Evolutionary conservation across 2,797 vertebrate genomes (phyloP), one percentile per base, ranked within the genome.

Genomic region (Gallinago solitaria): DNA sequence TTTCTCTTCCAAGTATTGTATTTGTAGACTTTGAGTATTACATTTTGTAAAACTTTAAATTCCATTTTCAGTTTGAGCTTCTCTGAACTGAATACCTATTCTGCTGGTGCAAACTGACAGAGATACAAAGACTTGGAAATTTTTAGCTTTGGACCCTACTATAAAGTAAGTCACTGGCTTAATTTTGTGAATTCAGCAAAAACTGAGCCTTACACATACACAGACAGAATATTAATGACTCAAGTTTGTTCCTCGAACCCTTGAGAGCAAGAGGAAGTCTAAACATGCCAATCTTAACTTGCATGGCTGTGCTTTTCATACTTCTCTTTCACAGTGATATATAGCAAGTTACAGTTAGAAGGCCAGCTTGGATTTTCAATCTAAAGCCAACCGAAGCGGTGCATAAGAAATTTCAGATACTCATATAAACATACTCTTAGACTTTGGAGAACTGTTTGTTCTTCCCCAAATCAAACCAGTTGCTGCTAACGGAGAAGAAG

Each of bases 171-270:
- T 81, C 87, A 32, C 63, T 51, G 17, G 9, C 16, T 75, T 87
- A 79, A 75, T 93, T 95, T 61, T 93, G 76, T 87, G 67, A 79
- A 74, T 87, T 96, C 90, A 96, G 93, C 77, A 89, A 61, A 93
- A 96, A 39, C 16, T 41, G 82, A 83, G 69, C 39, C 92, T 79
- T 83, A 20, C 41, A 56, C 27, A 0, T 90, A 65, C 65, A 75
- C 53, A 83, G 67, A 17, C 37, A 68, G 86, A 97, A 95, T 95
- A 92, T 92, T 95, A 95, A 96, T 93, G 69, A 50, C 92, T 50
- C 69, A 51, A 75, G 74, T 89, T 77, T 92, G 68, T 93, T 94
- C 82, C 57, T 77, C 19, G 0, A 90, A 86, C 74, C 65, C 75
- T 51, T 35, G 57, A 93, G 90, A 96, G 64, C 56, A 86, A 90